Percentiles rank a stretch among this genome's conserved stretches.
These are phyloP conservation scores for Formica selysi DNA, from an alignment of 1,140 invertebrate genomes.

Conservation along the genomic window DNA sequence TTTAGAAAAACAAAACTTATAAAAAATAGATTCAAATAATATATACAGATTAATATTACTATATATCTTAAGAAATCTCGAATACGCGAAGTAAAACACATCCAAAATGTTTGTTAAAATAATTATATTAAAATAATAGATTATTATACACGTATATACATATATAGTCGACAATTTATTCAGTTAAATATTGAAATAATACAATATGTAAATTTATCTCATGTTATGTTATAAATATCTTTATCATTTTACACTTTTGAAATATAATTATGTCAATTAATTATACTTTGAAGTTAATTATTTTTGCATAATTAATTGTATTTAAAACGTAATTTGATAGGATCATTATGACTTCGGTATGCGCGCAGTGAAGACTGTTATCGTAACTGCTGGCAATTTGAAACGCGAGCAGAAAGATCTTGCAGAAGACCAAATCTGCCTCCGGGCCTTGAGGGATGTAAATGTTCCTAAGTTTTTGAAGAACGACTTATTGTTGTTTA, in stretches of 20 bases:
- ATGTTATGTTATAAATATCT: background rate
- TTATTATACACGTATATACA: background rate
- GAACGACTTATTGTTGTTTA: conserved; percentile 90
- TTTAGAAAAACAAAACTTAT: background rate
- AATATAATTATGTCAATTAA: background rate
- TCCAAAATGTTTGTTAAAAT: background rate
- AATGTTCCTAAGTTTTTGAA: conserved; percentile 92
- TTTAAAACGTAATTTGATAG: conserved; percentile 68
- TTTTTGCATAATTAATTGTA: background rate
- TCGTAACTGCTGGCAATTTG: conserved; percentile 90
- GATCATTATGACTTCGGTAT: conserved; percentile 88
- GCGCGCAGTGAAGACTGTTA: conserved; percentile 89
- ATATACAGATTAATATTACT: background rate
- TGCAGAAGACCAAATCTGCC: conserved; percentile 87
- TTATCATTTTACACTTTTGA: background rate
- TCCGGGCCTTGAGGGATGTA: conserved; percentile 90
- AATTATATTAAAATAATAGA: background rate
- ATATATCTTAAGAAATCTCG: background rate
- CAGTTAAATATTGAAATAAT: conserved; percentile 5
- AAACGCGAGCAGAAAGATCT: conserved; percentile 90
- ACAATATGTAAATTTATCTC: background rate
- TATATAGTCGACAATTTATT: background rate
- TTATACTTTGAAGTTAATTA: background rate
- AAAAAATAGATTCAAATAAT: background rate
- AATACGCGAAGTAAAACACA: background rate